Evolutionary conservation across 2,113 vertebrate species (phyloP).

Genomic region (Hydropotes inermis): DNA sequence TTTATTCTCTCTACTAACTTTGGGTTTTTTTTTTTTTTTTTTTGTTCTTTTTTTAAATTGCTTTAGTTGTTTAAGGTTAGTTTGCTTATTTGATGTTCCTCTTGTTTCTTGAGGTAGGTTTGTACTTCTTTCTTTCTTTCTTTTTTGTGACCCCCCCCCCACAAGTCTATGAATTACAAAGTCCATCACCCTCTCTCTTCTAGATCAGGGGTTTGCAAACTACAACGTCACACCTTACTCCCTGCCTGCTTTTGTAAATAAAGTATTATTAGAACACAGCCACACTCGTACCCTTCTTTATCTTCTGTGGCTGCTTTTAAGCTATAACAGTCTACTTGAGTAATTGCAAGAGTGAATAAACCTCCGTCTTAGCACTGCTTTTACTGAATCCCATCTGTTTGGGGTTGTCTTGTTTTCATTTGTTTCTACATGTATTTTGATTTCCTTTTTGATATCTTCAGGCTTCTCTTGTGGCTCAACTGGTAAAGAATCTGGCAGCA

Average conservation of each 20-base stretch:
- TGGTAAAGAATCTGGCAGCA: background rate
- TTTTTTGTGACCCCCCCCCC: no score
- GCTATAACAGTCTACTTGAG: no score
- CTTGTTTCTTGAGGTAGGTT: background rate
- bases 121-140: background rate
- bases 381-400: background rate
- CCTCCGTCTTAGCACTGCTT: background rate
- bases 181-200: no score
- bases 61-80: background rate
- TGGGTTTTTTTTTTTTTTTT: background rate
- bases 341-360: background rate
- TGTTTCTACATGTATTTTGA: background rate
- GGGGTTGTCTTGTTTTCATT: background rate
- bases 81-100: background rate
- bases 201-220: no score
- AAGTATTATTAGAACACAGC: no score
- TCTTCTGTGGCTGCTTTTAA: no score
- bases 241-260: no score
- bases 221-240: no score
- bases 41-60: background rate
- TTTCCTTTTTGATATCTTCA: background rate
- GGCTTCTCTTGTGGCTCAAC: background rate
- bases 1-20: background rate
- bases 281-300: no score
- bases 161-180: no score